phyloP scores from a whole-genome alignment of 2,888 invertebrate genomes.

The Ceramica pisi region DNA sequence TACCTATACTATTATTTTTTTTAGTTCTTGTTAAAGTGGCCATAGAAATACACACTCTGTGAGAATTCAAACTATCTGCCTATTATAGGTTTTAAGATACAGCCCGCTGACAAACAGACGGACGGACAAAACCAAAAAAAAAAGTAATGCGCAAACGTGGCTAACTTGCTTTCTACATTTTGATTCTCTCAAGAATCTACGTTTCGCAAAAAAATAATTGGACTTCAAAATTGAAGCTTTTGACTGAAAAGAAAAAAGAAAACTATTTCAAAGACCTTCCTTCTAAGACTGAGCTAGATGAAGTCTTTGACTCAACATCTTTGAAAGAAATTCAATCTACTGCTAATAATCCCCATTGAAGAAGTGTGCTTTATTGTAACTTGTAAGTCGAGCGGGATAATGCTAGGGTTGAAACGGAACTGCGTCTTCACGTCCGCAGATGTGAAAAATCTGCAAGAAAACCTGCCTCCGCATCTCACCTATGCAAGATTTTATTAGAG shows the following conservation, averaged over 20 bases:
- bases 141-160: no score
- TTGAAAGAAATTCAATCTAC: conserved; percentile 44
- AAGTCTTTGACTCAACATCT: conserved; percentile 27
- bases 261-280: conserved; percentile 3
- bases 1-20: no score
- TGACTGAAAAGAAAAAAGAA: background rate
- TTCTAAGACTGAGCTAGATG: conserved; percentile 14
- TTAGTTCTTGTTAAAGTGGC: no score
- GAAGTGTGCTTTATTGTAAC: conserved; percentile 31
- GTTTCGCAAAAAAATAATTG: background rate
- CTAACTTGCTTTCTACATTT: background rate
- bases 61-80: no score
- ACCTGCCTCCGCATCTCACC: background rate
- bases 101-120: no score
- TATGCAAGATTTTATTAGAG: background rate
- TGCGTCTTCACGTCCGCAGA: background rate
- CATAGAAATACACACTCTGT: no score
- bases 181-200: background rate
- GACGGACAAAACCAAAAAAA: no score
- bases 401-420: conserved; percentile 5
- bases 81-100: no score
- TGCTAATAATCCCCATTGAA: conserved; percentile 49
- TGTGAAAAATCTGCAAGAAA: background rate
- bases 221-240: background rate
- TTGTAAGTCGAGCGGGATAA: conserved; percentile 31